A percentile compares a stretch with the other conserved stretches of the same genome.
These are phyloP conservation scores for Peromyscus eremicus DNA, from an alignment of 2,797 vertebrate genomes.

Conservation along the genomic window DNA sequence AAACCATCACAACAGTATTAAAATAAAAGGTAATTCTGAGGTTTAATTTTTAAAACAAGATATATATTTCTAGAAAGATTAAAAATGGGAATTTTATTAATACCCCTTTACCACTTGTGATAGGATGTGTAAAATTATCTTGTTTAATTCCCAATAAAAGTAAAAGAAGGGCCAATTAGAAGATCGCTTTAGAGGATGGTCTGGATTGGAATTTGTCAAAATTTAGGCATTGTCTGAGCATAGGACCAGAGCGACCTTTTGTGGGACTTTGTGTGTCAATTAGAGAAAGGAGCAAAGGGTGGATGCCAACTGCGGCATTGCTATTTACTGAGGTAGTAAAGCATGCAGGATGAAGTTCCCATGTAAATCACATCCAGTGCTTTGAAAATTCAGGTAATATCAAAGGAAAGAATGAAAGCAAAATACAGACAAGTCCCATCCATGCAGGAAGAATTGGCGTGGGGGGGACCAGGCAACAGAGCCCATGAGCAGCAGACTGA, in stretches of 20 bases:
- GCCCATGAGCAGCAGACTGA: neutral
- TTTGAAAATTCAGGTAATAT: neutral
- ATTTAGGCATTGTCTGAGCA: neutral
- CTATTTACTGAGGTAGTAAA: neutral
- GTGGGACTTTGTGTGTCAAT: neutral
- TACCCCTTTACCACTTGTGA: neutral
- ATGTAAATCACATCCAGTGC: neutral
- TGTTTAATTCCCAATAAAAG: neutral
- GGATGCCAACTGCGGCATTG: neutral
- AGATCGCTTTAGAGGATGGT: neutral
- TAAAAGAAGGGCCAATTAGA: neutral
- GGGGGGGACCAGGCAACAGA: neutral
- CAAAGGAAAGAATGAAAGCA: neutral
- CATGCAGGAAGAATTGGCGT: neutral
- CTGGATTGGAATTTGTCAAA: neutral
- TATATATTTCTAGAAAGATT: slow-evolving; percentile 22
- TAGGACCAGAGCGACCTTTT: neutral
- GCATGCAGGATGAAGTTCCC: neutral
- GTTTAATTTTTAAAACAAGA: neutral
- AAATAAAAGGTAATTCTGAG: neutral
- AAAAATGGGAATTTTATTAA: neutral
- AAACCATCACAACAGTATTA: neutral
- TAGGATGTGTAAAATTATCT: neutral
- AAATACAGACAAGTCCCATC: neutral
- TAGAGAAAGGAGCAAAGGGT: neutral